phyloP scores from a whole-genome alignment of 2,113 vertebrate genomes.

The Oryzias celebensis region DNA sequence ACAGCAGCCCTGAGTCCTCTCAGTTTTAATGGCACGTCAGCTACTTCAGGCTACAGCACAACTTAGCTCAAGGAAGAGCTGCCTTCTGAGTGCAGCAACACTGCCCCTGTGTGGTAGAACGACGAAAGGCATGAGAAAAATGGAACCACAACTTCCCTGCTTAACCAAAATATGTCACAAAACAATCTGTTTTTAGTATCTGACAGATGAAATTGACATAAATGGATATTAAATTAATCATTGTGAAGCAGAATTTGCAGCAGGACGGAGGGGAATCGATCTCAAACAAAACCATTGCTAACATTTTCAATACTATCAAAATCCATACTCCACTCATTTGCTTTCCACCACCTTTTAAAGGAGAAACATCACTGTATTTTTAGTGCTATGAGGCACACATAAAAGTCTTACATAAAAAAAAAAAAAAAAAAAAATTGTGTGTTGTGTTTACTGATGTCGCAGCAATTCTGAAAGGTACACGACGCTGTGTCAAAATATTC shows the following conservation, averaged over 20 bases:
- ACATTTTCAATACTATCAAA: not conserved
- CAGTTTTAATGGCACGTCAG: conserved; percentile 27
- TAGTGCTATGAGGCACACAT: no score
- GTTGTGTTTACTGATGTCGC: no score
- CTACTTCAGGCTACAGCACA: not conserved
- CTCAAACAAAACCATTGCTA: no score
- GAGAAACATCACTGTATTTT: not conserved
- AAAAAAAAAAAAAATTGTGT: no score
- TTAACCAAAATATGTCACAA: not conserved
- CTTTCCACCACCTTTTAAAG: not conserved
- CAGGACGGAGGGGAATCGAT: no score
- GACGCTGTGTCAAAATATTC: no score
- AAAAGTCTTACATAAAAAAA: no score
- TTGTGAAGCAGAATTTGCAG: no score
- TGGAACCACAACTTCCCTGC: not conserved
- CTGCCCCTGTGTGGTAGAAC: conserved; percentile 59
- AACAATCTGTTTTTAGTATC: no score
- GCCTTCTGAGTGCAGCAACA: conserved; percentile 40
- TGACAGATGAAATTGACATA: no score
- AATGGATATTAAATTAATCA: no score
- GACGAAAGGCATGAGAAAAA: not conserved
- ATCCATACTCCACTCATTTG: not conserved
- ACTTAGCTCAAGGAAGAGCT: not conserved
- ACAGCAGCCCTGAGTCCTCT: conserved; percentile 12
- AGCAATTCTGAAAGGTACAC: no score